Evolutionary conservation across 1,140 invertebrate genomes (phyloP).

Genomic region (Brachionus asplanchnoidis): DNA sequence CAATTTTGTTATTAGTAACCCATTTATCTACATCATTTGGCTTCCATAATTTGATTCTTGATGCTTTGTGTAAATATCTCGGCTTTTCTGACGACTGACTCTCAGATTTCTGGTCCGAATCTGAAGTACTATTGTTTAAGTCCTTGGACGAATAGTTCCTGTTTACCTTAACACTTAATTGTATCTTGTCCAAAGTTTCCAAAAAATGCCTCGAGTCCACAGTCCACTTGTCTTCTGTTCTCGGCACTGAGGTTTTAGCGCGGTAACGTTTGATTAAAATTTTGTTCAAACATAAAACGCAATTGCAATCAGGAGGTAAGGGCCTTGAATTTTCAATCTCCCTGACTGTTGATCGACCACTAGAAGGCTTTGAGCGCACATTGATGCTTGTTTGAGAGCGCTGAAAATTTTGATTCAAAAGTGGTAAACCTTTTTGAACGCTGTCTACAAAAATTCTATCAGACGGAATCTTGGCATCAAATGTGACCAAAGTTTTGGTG

Average conservation of each 20-base stretch:
- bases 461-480: not conserved
- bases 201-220: conserved; percentile 16
- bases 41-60: conserved; percentile 33
- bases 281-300: conserved; percentile 23
- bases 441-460: not conserved
- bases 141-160: not conserved
- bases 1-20: not conserved
- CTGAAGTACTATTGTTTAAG: not conserved
- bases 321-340: not conserved
- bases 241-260: not conserved
- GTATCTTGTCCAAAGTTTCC: not conserved
- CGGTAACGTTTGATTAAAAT: not conserved
- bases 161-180: not conserved
- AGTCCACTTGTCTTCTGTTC: not conserved
- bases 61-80: not conserved
- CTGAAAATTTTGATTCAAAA: not conserved
- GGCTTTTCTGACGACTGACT: not conserved
- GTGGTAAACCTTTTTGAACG: not conserved
- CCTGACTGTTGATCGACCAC: not conserved
- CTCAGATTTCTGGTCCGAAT: not conserved
- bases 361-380: not conserved
- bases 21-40: conserved; percentile 14
- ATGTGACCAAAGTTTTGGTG: not conserved
- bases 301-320: not conserved
- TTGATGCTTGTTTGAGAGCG: not conserved